Base-by-base conservation (phyloP, 2,113 vertebrate species). In the Serilophus lunatus region DNA sequence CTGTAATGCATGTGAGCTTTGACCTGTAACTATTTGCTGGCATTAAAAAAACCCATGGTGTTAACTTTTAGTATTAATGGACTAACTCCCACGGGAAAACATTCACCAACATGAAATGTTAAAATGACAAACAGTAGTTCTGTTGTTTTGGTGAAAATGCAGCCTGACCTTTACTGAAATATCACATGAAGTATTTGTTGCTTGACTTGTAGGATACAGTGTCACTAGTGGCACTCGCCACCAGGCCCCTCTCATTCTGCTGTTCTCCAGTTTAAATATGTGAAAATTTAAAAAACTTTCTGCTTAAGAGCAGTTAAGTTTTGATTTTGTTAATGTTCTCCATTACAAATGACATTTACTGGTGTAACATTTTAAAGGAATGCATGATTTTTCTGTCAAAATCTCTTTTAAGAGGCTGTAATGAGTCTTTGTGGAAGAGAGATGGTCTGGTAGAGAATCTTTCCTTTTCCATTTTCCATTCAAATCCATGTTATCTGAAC, bases 1-100 rank as follows among this genome's bases (percentile, higher is more conserved):
- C 68, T 93, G 74, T 77, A 91, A 86, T 82, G 47, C 56, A 5
- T 92, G 66, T 96, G 92, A 97, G 69, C 90, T 94, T 96, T 96
- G 93, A 56, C 82, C 88, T 91, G 49, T 79, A 95, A 61, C 61
- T 94, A 20, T 96, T 96, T 94, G 78, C 57, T 97, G 53, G 78
- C 79, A 70, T 95, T 74, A 76, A 81, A 86, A 85, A 88, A 76
- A 2, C 1, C 24, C 33, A 8, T 54, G n/a, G 74, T 86, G 45
- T 93, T 91, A 86, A 69, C 70, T 90, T 85, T 17, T 77, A 63
- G 35, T 18, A 18, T 95, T 88, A 89, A 86, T 91, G 68, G 89
- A 60, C 42, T 51, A 86, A 53, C 86, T 84, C 78, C 80, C 86
- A 93, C 13, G 0, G 85, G 91, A 94, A 74, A 91, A 68, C 47